Conservation (phyloP, 1,140 invertebrate genomes). For the Geopemphigus sp. region DNA sequence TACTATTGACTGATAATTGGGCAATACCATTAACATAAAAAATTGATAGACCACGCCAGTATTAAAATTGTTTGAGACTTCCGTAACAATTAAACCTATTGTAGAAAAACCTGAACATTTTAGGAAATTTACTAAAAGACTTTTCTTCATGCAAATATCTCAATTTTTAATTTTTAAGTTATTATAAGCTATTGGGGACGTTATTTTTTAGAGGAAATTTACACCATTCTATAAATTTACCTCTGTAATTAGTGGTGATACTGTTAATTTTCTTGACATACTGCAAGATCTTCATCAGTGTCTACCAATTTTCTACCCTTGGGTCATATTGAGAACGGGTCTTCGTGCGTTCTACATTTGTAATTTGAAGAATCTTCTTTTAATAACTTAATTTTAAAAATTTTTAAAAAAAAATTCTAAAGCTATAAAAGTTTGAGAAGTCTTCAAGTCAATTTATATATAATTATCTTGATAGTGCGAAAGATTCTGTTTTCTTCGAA, state of each 20-base stretch:
- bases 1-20: neutral
- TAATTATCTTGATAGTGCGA: slow-evolving; percentile 44
- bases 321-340: slow-evolving; percentile 41
- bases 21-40: neutral
- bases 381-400: slow-evolving; percentile 11
- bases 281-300: slow-evolving; percentile 49
- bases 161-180: neutral
- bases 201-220: slow-evolving; percentile 49
- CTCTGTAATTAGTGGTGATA: slow-evolving; percentile 44
- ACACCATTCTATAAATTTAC: slow-evolving; percentile 48
- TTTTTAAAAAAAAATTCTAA: slow-evolving; percentile 14
- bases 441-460: slow-evolving; percentile 48
- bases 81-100: neutral
- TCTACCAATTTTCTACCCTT: slow-evolving; percentile 45
- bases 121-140: slow-evolving; percentile 9
- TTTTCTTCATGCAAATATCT: slow-evolving; percentile 19
- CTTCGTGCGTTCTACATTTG: slow-evolving; percentile 45
- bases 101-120: neutral
- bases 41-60: neutral
- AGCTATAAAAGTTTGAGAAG: slow-evolving; percentile 41
- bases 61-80: neutral
- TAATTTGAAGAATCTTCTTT: slow-evolving; percentile 45
- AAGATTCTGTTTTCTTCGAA: slow-evolving; percentile 47
- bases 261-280: slow-evolving; percentile 48
- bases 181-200: slow-evolving; percentile 4